Conservation (phyloP, 2,113 vertebrate species). For the Formicarius rufipectus region DNA sequence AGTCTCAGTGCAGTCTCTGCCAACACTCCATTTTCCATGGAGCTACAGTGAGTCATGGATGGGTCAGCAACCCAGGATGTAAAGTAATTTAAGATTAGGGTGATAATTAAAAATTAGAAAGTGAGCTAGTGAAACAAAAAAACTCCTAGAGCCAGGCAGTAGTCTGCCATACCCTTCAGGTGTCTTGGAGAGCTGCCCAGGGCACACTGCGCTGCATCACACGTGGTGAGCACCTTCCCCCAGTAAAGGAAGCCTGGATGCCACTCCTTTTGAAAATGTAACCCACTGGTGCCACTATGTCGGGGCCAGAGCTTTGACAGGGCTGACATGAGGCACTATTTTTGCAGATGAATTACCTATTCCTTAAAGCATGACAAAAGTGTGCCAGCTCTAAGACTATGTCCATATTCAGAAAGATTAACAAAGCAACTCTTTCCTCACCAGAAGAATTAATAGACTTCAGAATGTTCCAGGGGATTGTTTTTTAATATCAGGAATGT, state of each 20-base stretch:
- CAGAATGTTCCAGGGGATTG: background rate
- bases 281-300: background rate
- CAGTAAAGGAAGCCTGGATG: background rate
- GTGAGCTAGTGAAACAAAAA: background rate
- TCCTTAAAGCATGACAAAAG: background rate
- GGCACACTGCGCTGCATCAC: accelerated
- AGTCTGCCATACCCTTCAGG: background rate
- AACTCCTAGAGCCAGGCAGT: background rate
- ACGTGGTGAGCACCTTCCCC: background rate
- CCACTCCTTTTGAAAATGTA: background rate
- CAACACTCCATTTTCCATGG: background rate
- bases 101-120: background rate
- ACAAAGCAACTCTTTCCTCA: background rate
- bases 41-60: background rate
- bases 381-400: background rate
- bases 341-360: conserved; percentile 22
- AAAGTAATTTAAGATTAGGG: background rate
- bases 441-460: background rate
- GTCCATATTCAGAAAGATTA: background rate
- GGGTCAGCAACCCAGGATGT: background rate
- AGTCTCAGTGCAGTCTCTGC: background rate
- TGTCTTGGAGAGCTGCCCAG: background rate
- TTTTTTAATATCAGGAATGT: background rate
- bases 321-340: background rate
- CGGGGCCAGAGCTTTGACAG: background rate